Evolutionary conservation across 2,797 vertebrate species (phyloP).

Genomic region (Phoxinus dragarum): DNA sequence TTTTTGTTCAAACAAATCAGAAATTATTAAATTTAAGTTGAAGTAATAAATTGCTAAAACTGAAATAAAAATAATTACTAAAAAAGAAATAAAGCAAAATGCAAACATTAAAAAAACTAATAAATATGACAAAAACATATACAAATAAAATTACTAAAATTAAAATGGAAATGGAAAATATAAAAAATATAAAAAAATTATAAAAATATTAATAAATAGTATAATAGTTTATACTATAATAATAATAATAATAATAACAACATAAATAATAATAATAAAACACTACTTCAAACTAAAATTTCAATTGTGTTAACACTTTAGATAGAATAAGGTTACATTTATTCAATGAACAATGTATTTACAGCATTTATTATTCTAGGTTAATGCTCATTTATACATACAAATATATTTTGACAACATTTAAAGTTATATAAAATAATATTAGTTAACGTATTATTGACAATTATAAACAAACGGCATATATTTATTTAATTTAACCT

Average conservation of each 20-base stretch:
- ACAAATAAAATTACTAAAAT: neutral
- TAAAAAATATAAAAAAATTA: too few relatives aligned
- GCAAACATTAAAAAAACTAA: neutral
- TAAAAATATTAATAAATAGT: neutral
- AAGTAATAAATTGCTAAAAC: neutral
- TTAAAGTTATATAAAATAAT: neutral
- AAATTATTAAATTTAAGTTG: neutral
- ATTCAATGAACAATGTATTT: neutral
- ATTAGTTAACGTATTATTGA: neutral
- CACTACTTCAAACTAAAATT: neutral
- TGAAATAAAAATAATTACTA: neutral
- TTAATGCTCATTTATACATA: too few relatives aligned
- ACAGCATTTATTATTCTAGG: neutral
- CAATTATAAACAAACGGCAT: too few relatives aligned
- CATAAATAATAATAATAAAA: neutral
- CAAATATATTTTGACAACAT: too few relatives aligned
- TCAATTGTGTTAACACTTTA: neutral
- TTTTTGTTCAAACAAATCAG: neutral
- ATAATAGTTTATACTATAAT: neutral
- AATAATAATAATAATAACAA: neutral
- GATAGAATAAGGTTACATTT: neutral
- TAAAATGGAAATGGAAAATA: neutral
- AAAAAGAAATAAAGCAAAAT: neutral
- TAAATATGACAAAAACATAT: neutral
- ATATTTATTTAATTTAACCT: too few relatives aligned